These are phyloP conservation scores for Melopsittacus undulatus DNA, from an alignment of 2,797 vertebrate genomes.

Conservation along the genomic window DNA sequence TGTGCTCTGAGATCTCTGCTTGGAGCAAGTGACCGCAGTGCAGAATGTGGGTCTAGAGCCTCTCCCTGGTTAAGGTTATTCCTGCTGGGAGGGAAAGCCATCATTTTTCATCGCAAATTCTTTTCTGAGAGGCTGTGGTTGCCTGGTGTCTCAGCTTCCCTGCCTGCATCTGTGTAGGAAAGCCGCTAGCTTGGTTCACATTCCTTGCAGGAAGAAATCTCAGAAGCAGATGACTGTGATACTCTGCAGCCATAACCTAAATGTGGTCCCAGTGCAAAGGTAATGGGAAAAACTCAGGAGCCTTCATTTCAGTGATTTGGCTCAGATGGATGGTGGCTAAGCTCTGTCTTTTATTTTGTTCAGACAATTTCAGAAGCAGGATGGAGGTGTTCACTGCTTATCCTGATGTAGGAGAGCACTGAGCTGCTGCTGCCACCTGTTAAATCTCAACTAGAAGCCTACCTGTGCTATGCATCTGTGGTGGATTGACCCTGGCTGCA, in stretches of 20 bases:
- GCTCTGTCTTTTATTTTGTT: not conserved
- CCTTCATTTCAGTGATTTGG: not conserved
- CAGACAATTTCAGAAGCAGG: not conserved
- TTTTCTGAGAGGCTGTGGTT: conserved; percentile 39
- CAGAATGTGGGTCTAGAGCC: not conserved
- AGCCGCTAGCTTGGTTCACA: not conserved
- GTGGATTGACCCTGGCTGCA: not conserved
- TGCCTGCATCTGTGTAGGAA: conserved; percentile 12
- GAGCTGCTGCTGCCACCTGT: not conserved
- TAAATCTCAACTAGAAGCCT: not conserved
- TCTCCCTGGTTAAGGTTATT: conserved; percentile 12
- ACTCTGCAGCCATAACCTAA: not conserved
- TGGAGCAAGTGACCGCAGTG: not conserved
- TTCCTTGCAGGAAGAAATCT: conserved; percentile 28
- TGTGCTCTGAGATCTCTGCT: not conserved
- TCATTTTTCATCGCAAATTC: conserved; percentile 53
- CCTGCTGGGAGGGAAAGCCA: not conserved
- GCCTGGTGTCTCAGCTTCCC: conserved; percentile 33
- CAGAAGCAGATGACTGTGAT: not conserved
- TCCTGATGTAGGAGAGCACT: not conserved
- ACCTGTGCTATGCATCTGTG: not conserved
- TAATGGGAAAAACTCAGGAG: not conserved
- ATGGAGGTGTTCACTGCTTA: not conserved
- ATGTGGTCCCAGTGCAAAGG: not conserved
- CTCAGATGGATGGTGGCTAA: not conserved